These are phyloP conservation scores for Sebastes schlegelii DNA, from an alignment of 2,113 vertebrate species.

Conservation along the genomic window DNA sequence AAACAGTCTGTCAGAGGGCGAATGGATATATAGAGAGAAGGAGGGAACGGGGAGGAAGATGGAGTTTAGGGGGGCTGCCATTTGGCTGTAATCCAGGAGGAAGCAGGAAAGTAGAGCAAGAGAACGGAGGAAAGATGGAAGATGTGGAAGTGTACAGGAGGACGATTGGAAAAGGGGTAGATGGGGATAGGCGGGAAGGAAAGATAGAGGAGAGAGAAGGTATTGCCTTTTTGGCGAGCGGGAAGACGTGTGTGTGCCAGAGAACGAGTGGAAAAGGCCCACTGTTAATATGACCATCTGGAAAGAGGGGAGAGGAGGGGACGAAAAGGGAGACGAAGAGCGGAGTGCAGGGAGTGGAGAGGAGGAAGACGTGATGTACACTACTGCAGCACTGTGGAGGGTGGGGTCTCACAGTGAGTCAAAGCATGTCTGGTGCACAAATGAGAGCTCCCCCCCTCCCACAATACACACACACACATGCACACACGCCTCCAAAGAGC, in stretches of 20 bases:
- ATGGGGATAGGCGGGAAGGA: slow-evolving; percentile 36
- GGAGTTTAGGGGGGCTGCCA: slow-evolving; percentile 42
- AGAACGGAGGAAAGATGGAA: slow-evolving; percentile 14
- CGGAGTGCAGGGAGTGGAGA: slow-evolving; percentile 33
- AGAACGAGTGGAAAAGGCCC: slow-evolving; percentile 60
- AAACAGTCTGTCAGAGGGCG: slow-evolving; percentile 52
- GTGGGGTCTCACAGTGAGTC: slow-evolving; percentile 68
- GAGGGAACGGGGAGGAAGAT: background rate
- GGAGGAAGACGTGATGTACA: slow-evolving; percentile 63
- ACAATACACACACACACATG: background rate
- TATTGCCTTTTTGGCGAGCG: slow-evolving; percentile 44
- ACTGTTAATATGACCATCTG: slow-evolving; percentile 66
- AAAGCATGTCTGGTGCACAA: slow-evolving; percentile 66
- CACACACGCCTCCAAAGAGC: slow-evolving; percentile 31
- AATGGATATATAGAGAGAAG: slow-evolving; percentile 34
- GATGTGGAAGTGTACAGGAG: slow-evolving; percentile 22
- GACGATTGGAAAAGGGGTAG: slow-evolving; percentile 16
- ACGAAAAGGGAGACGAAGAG: slow-evolving; percentile 17
- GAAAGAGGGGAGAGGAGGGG: slow-evolving; percentile 33
- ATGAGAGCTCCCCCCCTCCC: slow-evolving; percentile 40
- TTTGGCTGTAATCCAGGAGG: slow-evolving; percentile 45
- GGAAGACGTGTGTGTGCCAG: slow-evolving; percentile 43
- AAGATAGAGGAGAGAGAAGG: slow-evolving; percentile 31
- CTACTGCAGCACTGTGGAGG: slow-evolving; percentile 75
- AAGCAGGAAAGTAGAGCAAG: slow-evolving; percentile 61